Evolutionary conservation across 2,113 vertebrate genomes (phyloP).

Genomic region (Sclerurus mexicanus): DNA sequence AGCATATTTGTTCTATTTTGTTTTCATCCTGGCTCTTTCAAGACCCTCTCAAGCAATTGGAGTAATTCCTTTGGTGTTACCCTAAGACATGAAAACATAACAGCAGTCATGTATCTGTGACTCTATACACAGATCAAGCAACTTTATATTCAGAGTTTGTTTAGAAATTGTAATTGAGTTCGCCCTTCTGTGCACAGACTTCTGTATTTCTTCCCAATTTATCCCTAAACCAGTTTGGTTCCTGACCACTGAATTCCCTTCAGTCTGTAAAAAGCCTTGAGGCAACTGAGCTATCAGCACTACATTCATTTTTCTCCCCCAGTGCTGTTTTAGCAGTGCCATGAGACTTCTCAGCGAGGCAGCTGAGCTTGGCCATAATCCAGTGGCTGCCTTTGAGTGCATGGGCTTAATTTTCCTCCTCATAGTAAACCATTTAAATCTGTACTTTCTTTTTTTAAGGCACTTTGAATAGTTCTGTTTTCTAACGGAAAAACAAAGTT

Average conservation of each 20-base stretch:
- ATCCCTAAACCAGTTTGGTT: neutral
- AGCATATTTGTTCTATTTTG: neutral
- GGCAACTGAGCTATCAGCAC: neutral
- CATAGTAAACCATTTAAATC: neutral
- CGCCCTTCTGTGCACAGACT: neutral
- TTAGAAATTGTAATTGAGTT: conserved; percentile 1
- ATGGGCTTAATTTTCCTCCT: conserved; percentile 28
- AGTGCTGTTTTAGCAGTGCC: neutral
- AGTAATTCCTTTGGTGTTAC: neutral
- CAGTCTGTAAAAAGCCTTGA: conserved; percentile 2
- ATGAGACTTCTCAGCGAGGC: neutral
- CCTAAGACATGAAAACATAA: neutral
- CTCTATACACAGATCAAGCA: neutral
- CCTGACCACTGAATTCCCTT: neutral
- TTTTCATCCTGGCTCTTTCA: neutral
- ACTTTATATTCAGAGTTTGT: neutral
- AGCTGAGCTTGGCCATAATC: conserved; percentile 26
- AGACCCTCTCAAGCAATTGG: neutral
- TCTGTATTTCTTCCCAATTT: neutral
- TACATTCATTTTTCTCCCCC: neutral
- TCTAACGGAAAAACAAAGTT: neutral
- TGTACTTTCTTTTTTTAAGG: neutral
- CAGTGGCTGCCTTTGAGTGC: conserved; percentile 17
- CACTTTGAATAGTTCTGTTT: neutral
- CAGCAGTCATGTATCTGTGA: neutral